Evolutionary conservation across 2,888 invertebrate genomes (phyloP), one percentile per base, ranked within the genome.

Genomic region (Petrophora chlorosata): DNA sequence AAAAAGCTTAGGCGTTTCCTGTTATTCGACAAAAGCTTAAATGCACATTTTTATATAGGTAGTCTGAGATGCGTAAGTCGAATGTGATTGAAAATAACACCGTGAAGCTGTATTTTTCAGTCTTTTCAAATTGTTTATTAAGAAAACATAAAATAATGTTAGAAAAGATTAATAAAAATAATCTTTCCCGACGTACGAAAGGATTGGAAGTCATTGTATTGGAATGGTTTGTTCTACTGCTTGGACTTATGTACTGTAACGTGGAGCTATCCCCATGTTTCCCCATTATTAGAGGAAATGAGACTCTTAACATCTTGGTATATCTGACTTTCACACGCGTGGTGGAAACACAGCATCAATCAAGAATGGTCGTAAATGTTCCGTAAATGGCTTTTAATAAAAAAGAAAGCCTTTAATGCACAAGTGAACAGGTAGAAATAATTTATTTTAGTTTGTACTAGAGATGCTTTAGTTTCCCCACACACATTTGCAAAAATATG

Each of bases 211-310:
- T 22, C 2, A 5, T 23, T 0, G 25, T n/a, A 10, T 26, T 14
- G 7, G 8, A 7, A 13, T 25, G 2, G 8, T 29, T 29, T 46
- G 39, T 19, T 13, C 16, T 30, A 22, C 42, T 42, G 32, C 5
- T 32, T 15, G 17, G 8, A 8, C 10, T 33, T 39, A 12, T 10
- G 9, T 40, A 50, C 34, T 50, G 43, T 17, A 16, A 0, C 28
- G 17, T 5, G 14, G 33, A 14, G n/a, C 12, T 29, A 40, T 48
- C 51, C 57, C 34, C 59, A 41, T 53, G 57, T 33, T 48, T 53
- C 49, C 55, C 48, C 53, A 59, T 63, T 59, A 55, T 58, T 51
- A 50, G 53, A 53, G 44, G 47, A 63, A 62, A 60, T 64, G 49
- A 50, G 38, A 39, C 39, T 44, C 39, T 50, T 43, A 43, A 43